phyloP scores from a whole-genome alignment of 2,113 vertebrate species.

The Sclerurus mexicanus region DNA sequence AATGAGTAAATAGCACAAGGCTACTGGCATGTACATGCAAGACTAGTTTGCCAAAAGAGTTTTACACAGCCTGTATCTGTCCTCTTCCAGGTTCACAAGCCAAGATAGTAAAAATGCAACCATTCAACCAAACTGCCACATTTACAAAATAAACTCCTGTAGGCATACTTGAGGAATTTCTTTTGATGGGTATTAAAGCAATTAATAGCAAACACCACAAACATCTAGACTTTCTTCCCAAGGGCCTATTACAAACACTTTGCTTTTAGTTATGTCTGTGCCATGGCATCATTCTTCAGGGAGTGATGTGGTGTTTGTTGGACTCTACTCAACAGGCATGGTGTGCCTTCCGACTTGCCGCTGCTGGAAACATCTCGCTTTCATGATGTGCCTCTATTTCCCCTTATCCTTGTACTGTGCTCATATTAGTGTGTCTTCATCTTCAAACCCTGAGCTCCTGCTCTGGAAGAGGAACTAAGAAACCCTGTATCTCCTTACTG shows the following conservation, averaged over 20 bases:
- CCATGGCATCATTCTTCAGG: not conserved
- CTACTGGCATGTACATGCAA: not conserved
- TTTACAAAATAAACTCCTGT: not conserved
- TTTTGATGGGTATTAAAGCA: not conserved
- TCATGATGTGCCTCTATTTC: not conserved
- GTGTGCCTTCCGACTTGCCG: accelerated
- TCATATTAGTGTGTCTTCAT: not conserved
- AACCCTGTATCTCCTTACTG: accelerated
- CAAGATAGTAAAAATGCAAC: not conserved
- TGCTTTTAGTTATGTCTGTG: not conserved
- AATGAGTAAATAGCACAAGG: not conserved
- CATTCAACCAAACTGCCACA: not conserved
- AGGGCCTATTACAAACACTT: accelerated
- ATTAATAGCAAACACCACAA: not conserved
- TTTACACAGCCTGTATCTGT: not conserved
- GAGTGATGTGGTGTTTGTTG: accelerated
- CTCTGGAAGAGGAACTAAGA: not conserved
- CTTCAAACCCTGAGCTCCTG: not conserved
- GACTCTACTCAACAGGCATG: accelerated
- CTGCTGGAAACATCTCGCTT: not conserved
- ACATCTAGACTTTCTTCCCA: not conserved
- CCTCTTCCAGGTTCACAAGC: not conserved
- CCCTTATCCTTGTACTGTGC: not conserved
- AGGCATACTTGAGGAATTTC: not conserved
- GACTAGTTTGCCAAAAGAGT: not conserved